Evolutionary conservation across 2,113 vertebrate species (phyloP).

Genomic region (Serinus canaria): DNA sequence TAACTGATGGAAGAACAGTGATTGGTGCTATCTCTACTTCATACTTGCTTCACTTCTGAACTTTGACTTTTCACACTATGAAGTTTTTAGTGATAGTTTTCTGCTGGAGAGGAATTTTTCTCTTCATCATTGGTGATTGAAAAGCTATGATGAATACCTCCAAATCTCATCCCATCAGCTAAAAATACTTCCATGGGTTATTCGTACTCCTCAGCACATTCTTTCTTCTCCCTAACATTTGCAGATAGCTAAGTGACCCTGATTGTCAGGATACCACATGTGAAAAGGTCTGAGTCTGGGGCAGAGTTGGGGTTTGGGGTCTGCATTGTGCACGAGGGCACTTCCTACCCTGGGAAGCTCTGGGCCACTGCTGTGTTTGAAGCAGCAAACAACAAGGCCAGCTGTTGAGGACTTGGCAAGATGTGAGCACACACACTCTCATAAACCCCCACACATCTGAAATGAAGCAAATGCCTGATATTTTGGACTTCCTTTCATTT

Average conservation of each 20-base stretch:
- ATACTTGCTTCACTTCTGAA: not conserved
- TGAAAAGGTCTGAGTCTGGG: not conserved
- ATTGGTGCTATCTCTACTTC: not conserved
- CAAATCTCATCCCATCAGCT: not conserved
- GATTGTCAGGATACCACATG: accelerated
- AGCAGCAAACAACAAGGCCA: accelerated
- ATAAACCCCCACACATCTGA: not conserved
- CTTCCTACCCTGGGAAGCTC: not conserved
- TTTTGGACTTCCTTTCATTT: not conserved
- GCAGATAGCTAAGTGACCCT: not conserved
- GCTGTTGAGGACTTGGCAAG: not conserved
- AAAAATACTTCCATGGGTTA: not conserved
- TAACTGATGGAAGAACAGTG: not conserved
- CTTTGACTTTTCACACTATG: not conserved
- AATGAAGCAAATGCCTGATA: not conserved
- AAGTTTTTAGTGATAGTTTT: not conserved
- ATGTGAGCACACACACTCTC: not conserved
- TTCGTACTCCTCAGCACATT: not conserved
- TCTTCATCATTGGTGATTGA: not conserved
- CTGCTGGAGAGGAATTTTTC: not conserved
- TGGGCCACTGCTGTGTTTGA: not conserved
- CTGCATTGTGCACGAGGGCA: not conserved
- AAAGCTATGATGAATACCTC: not conserved
- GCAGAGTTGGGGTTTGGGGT: not conserved
- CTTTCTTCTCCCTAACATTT: not conserved